Evolutionary conservation across 2,888 invertebrate species (phyloP), one percentile per base, ranked within the genome.

Genomic region (Pilophorus perplexus): DNA sequence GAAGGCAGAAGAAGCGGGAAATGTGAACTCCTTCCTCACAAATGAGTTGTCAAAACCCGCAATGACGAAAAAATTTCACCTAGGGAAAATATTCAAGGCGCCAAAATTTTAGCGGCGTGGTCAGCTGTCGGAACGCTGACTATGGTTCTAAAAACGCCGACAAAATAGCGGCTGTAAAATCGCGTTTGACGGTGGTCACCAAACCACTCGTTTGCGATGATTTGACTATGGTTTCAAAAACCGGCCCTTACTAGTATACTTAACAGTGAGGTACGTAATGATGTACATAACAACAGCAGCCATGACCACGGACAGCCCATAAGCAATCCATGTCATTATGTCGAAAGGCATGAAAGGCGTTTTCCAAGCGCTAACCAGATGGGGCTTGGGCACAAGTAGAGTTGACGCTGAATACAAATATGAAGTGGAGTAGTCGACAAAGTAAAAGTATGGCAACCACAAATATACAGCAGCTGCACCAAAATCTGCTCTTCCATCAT

Each of bases 401-500:
- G 66, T 64, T 18, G 62, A 62, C 2, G 22, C 27, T 3, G 62
- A 57, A 48, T 44, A 62, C 3, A 62, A 28, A 23, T 69, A 69
- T 12, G 67, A 52, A 3, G 59, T 55, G 0, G 66, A 57, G 46
- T 62, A 69, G 18, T 69, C 69, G 6, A 69, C 60, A 28, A 54
- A 69, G 18, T 65, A 67, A 18, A 46, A 60, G 40, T 67, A 67
- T 5, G 57, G 44, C 12, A 60, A 28, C 69, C 69, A 69, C 23
- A 69, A 54, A 25, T 65, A 69, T 2, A 67, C 57, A 23, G 65
- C 69, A 1, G 50, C 44, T 0, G 42, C 44, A n/a, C 67, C 69
- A 27, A 67, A 48, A 46, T 69, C 69, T 5, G 67, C 69, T 28
- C 52, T 42, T 16, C 67, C 69, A n/a, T 18, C 60, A 50, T 67